phyloP scores from a whole-genome alignment of 37 sponge, comb jelly and placozoan species.

The Lycopodina hypogea region DNA sequence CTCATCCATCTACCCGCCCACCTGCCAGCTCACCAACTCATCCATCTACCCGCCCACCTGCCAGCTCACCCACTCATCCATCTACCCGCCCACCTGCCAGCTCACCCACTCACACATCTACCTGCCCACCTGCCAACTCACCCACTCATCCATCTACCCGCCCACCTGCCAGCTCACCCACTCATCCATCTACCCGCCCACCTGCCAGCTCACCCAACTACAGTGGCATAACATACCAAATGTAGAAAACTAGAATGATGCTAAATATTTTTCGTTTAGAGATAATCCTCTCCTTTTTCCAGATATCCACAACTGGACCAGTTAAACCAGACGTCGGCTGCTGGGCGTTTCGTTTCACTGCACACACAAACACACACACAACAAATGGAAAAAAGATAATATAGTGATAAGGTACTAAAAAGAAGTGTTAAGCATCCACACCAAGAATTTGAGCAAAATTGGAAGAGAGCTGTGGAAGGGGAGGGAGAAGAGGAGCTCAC shows the following conservation, averaged over 20 bases:
- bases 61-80: too few relatives aligned
- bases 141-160: too few relatives aligned
- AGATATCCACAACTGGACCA: slow-evolving; percentile 31
- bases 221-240: slow-evolving; percentile 20
- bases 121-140: too few relatives aligned
- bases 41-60: too few relatives aligned
- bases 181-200: neutral
- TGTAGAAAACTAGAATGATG: slow-evolving; percentile 54
- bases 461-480: neutral
- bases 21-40: too few relatives aligned
- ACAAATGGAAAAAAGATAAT: neutral
- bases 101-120: too few relatives aligned
- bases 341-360: slow-evolving; percentile 24
- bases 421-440: neutral
- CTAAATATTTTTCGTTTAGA: slow-evolving; percentile 43
- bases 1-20: too few relatives aligned
- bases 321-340: slow-evolving; percentile 8
- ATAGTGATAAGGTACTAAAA: neutral
- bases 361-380: neutral
- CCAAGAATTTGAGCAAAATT: too few relatives aligned
- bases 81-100: too few relatives aligned
- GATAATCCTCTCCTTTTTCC: slow-evolving; percentile 36
- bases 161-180: too few relatives aligned
- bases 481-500: slow-evolving; percentile 16
- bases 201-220: neutral